A percentile compares a stretch with the other conserved stretches of the same genome.
phyloP scores from a whole-genome alignment of 2,888 invertebrate genomes.

The Isoperla grammatica region DNA sequence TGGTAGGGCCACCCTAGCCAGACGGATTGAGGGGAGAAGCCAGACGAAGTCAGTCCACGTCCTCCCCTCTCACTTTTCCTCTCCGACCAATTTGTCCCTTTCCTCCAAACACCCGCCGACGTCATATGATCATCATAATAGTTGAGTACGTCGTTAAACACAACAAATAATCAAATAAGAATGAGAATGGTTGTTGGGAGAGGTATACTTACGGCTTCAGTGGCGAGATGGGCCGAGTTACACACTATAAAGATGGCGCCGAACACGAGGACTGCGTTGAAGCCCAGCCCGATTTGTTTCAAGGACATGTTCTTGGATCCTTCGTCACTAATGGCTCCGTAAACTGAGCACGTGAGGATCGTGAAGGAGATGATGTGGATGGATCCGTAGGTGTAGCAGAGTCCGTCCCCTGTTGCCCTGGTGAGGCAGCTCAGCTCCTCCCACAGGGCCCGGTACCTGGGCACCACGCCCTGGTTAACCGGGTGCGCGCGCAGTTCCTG shows the following conservation, averaged over 20 bases:
- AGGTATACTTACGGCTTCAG: neutral
- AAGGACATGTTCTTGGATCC: neutral
- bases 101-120: no score
- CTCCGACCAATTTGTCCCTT: no score
- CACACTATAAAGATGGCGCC: neutral
- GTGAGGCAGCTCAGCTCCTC: neutral
- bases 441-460: neutral
- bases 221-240: neutral
- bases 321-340: neutral
- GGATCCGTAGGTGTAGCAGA: neutral
- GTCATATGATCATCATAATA: no score
- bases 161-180: no score
- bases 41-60: no score
- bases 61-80: no score
- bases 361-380: neutral
- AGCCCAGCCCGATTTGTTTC: neutral
- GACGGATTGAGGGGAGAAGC: no score
- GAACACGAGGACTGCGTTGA: neutral
- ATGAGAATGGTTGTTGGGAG: no score
- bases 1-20: no score
- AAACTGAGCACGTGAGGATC: neutral
- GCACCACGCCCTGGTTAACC: neutral
- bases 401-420: neutral
- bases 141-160: no score
- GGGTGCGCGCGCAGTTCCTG: no score